phyloP scores from a whole-genome alignment of 2,113 vertebrate species.

The Thinocorus orbignyianus region DNA sequence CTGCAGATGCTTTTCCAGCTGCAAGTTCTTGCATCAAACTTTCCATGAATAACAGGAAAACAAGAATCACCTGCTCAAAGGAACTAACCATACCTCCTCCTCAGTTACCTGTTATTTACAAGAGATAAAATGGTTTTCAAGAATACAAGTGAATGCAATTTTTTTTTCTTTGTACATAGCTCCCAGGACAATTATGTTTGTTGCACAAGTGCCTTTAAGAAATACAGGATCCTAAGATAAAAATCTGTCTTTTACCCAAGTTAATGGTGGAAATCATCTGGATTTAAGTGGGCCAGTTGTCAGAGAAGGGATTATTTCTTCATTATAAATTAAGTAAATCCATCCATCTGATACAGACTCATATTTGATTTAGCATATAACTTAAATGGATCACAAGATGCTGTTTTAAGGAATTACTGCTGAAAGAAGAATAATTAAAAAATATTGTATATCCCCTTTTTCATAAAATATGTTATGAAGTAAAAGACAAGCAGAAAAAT shows the following conservation, averaged over 20 bases:
- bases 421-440: neutral
- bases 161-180: neutral
- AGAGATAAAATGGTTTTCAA: conserved; percentile 16
- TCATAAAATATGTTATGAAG: neutral
- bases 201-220: neutral
- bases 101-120: neutral
- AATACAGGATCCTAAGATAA: neutral
- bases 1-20: neutral
- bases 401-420: conserved; percentile 16
- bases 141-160: neutral
- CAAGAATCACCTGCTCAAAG: neutral
- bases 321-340: neutral
- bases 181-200: neutral
- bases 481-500: conserved; percentile 36
- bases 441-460: conserved; percentile 39
- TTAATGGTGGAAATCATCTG: neutral
- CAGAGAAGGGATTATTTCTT: conserved; percentile 57
- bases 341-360: conserved; percentile 2
- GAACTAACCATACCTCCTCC: neutral
- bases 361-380: neutral
- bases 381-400: conserved; percentile 12
- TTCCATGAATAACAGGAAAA: neutral
- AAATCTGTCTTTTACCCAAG: neutral
- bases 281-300: neutral
- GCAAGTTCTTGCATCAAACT: neutral